Percentiles rank a stretch among this genome's conserved stretches.
These are phyloP conservation scores for Neoseiulus cucumeris DNA, from an alignment of 1,140 invertebrate genomes.

Conservation along the genomic window DNA sequence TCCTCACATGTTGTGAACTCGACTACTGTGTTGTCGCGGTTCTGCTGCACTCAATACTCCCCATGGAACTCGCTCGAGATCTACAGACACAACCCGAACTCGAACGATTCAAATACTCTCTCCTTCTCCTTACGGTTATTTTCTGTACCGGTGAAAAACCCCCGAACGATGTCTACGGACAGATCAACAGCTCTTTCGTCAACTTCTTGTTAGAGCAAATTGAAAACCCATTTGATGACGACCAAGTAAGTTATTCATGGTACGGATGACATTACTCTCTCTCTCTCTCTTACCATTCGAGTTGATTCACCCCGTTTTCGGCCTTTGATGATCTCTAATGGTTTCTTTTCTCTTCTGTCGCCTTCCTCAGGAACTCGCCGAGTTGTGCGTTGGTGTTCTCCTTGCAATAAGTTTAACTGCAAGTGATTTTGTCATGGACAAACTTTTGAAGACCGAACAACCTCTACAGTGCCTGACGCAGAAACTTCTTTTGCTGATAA, in stretches of 20 bases:
- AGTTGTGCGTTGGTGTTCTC: slow-evolving; percentile 57
- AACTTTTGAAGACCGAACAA: slow-evolving; percentile 42
- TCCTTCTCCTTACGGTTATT: slow-evolving; percentile 56
- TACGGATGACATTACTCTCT: slow-evolving; percentile 13
- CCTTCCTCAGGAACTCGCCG: slow-evolving; percentile 46
- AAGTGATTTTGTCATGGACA: slow-evolving; percentile 38
- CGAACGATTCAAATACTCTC: slow-evolving; percentile 47
- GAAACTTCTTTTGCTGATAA: slow-evolving; percentile 61
- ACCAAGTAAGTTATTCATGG: slow-evolving; percentile 15
- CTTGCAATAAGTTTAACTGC: slow-evolving; percentile 76
- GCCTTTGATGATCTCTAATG: no score
- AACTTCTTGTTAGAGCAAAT: slow-evolving; percentile 54
- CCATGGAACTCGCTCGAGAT: slow-evolving; percentile 57
- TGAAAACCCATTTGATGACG: slow-evolving; percentile 34
- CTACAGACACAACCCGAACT: slow-evolving; percentile 40
- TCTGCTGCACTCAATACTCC: slow-evolving; percentile 60
- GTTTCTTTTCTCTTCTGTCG: no score
- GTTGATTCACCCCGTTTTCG: no score
- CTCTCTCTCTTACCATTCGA: slow-evolving; percentile 20
- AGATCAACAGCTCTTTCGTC: slow-evolving; percentile 55
- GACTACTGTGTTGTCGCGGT: slow-evolving; percentile 54
- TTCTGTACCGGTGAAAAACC: slow-evolving; percentile 56
- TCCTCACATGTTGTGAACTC: slow-evolving; percentile 61
- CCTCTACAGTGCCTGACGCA: slow-evolving; percentile 66
- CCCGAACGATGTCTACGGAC: slow-evolving; percentile 26